phyloP scores from a whole-genome alignment of 2,888 invertebrate genomes.

The Hirudinaria manillensis region DNA sequence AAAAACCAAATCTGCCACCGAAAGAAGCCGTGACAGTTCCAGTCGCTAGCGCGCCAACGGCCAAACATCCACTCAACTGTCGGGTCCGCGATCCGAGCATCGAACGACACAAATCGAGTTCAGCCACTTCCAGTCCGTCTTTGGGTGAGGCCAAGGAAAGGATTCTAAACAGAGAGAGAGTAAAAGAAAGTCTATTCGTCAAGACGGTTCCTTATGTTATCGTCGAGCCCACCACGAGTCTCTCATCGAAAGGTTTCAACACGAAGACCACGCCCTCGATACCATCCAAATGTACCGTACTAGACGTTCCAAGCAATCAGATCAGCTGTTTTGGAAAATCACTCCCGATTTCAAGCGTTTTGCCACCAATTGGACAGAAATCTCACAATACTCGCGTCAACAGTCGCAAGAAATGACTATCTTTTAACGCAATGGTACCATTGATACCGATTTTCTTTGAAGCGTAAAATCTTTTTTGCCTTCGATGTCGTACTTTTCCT shows the following conservation, averaged over 20 bases:
- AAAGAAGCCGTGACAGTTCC: neutral
- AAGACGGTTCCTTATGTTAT: neutral
- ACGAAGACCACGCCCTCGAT: neutral
- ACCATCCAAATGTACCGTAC: neutral
- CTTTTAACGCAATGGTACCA: no score
- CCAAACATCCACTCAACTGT: neutral
- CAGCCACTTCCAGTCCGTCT: slow-evolving; percentile 2
- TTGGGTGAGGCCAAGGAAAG: no score
- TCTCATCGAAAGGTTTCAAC: neutral
- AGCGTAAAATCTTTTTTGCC: no score
- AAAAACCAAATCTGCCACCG: neutral
- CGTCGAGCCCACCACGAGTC: neutral
- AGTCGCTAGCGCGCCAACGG: neutral
- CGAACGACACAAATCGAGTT: neutral
- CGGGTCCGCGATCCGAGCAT: neutral
- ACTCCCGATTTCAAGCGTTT: neutral
- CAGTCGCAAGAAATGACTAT: no score
- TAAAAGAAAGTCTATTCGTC: no score
- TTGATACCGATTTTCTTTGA: no score
- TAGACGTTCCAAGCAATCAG: neutral
- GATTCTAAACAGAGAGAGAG: no score
- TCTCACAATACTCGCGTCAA: neutral
- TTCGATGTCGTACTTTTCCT: no score
- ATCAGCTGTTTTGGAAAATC: slow-evolving; percentile 9
- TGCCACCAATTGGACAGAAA: neutral